Conservation (phyloP, 2,888 invertebrate species). For the Himalopsyche japonica region DNA sequence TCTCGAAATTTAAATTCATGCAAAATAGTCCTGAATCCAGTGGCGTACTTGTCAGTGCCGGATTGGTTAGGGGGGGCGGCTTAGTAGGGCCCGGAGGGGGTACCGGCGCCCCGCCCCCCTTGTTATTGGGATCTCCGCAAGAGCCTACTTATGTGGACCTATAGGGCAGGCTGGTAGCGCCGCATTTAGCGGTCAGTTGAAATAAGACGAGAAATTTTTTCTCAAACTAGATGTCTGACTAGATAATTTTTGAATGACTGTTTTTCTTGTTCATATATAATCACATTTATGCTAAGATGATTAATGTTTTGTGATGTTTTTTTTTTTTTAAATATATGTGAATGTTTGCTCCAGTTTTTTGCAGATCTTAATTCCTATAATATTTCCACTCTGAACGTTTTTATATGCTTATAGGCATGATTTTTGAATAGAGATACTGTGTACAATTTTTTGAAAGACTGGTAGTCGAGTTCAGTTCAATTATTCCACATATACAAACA, state of each 20-base stretch:
- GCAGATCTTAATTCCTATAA: too few species aligned
- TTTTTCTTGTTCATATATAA: slow-evolving; percentile 35
- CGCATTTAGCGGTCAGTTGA: background rate
- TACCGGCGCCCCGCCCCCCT: slow-evolving; percentile 58
- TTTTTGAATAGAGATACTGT: too few species aligned
- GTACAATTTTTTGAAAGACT: too few species aligned
- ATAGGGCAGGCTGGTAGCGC: slow-evolving; percentile 54
- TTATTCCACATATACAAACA: too few species aligned
- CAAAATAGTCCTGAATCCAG: slow-evolving; percentile 58
- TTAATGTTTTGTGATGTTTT: too few species aligned
- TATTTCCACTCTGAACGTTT: too few species aligned
- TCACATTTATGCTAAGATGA: slow-evolving; percentile 25
- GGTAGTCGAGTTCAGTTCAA: too few species aligned
- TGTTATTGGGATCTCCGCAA: slow-evolving; percentile 69
- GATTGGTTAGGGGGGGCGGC: slow-evolving; percentile 41
- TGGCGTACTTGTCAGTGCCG: slow-evolving; percentile 59
- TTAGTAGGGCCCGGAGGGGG: slow-evolving; percentile 56
- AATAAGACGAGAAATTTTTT: background rate
- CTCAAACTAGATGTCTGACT: background rate
- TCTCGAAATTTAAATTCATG: background rate
- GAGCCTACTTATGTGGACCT: slow-evolving; percentile 94
- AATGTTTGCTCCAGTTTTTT: too few species aligned
- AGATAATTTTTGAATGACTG: slow-evolving; percentile 28
- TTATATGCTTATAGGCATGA: too few species aligned
- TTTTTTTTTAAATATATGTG: too few species aligned